These are phyloP conservation scores for Sarcophaga rosellei DNA, from an alignment of 2,888 invertebrate species.

Conservation along the genomic window DNA sequence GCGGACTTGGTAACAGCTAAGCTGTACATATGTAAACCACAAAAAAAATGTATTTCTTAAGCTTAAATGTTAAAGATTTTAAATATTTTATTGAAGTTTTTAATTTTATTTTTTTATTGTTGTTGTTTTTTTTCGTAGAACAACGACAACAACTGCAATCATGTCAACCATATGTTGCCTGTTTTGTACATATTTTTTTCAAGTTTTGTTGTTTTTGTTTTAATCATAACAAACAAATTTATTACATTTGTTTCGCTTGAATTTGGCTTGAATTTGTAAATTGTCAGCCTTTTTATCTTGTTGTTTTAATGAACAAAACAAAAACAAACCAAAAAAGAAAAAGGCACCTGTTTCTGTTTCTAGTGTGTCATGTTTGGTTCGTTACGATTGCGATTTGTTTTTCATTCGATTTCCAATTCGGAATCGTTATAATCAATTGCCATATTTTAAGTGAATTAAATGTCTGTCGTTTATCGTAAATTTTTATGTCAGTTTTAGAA, in stretches of 20 bases:
- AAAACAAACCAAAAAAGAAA: conserved; percentile 13
- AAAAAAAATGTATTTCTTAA: no score
- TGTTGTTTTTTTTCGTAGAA: conserved; percentile 8
- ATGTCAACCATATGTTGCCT: conserved; percentile 57
- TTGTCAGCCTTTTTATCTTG: neutral
- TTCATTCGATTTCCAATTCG: conserved; percentile 21
- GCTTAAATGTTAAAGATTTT: no score
- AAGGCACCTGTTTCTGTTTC: conserved; percentile 63
- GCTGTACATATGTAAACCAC: no score
- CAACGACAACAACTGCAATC: conserved; percentile 23
- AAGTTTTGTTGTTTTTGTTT: conserved; percentile 11
- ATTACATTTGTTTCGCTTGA: conserved; percentile 27
- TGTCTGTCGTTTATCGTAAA: conserved; percentile 52
- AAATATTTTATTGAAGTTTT: neutral
- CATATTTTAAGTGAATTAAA: conserved; percentile 59
- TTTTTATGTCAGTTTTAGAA: conserved; percentile 49
- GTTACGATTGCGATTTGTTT: neutral
- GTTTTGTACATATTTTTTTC: conserved; percentile 27
- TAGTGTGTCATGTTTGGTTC: neutral
- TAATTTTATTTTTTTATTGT: conserved; percentile 12
- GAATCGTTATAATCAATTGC: conserved; percentile 52
- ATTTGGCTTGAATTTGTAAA: conserved; percentile 38
- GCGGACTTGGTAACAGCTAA: no score
- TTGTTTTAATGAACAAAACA: neutral
- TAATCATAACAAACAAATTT: neutral